Conservation (phyloP, 2,888 invertebrate genomes). For the Cynaeus angustus region DNA sequence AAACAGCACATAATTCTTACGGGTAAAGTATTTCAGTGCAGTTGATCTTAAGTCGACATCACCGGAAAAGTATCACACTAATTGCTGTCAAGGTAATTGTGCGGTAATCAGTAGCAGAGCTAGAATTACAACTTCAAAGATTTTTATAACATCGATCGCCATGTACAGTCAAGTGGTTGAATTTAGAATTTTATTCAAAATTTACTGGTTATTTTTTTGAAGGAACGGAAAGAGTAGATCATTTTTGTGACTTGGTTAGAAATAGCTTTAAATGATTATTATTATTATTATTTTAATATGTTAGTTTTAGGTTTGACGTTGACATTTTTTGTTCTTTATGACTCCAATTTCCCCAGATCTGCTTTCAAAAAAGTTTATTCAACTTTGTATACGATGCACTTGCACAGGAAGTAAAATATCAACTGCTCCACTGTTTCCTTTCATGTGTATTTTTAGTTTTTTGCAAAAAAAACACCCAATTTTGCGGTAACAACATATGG, state of each 20-base stretch:
- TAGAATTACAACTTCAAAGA: neutral
- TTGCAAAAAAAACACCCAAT: neutral
- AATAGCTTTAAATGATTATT: too few relatives aligned
- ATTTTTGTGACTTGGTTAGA: too few relatives aligned
- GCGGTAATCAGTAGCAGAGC: neutral
- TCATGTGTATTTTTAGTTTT: neutral
- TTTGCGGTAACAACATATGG: slow-evolving; percentile 6
- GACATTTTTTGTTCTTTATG: too few relatives aligned
- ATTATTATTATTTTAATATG: too few relatives aligned
- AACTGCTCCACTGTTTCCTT: neutral
- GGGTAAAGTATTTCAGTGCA: neutral
- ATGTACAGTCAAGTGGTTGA: neutral
- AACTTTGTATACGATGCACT: neutral
- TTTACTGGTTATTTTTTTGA: too few relatives aligned
- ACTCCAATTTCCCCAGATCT: too few relatives aligned
- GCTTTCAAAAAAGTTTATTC: too few relatives aligned
- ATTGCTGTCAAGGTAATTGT: slow-evolving; percentile 4
- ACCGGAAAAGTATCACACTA: slow-evolving; percentile 4
- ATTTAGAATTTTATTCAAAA: too few relatives aligned
- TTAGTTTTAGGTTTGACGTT: too few relatives aligned
- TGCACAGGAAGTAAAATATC: neutral
- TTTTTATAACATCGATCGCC: neutral
- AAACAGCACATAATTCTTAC: neutral
- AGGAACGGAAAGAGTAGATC: too few relatives aligned
- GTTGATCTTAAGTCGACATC: neutral